Conservation (phyloP, 1,140 invertebrate genomes). For the Drosophila repleta region DNA sequence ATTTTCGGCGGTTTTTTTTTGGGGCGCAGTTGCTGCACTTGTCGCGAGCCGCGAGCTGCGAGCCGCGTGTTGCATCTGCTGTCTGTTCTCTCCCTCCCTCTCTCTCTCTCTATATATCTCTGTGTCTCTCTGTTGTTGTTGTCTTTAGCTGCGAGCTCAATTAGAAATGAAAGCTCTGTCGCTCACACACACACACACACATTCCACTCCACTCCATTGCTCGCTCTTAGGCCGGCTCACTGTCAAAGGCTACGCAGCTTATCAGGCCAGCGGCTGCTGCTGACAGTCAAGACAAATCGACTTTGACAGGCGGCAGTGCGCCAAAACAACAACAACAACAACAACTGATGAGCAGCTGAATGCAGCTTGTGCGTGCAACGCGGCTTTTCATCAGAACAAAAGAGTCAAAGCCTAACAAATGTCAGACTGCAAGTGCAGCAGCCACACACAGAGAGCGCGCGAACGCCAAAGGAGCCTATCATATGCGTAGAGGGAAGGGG, state of each 20-base stretch:
- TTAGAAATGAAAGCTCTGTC: slow-evolving; percentile 43
- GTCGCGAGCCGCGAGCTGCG: slow-evolving; percentile 5
- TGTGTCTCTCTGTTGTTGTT: not conserved
- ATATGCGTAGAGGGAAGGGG: no score
- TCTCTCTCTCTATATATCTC: not conserved
- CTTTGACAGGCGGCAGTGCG: slow-evolving; percentile 64
- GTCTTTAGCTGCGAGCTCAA: slow-evolving; percentile 24
- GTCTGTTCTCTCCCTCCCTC: not conserved
- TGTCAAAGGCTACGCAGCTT: slow-evolving; percentile 53
- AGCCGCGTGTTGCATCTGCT: slow-evolving; percentile 31
- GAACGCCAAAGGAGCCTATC: no score
- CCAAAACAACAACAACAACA: slow-evolving; percentile 33
- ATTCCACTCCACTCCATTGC: no score
- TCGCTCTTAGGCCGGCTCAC: not conserved
- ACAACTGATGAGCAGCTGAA: slow-evolving; percentile 40
- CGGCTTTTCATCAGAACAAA: slow-evolving; percentile 26
- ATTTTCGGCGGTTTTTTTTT: slow-evolving; percentile 46
- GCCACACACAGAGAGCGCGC: not conserved
- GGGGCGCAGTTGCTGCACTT: slow-evolving; percentile 55
- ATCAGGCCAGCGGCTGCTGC: slow-evolving; percentile 35
- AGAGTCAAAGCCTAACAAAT: slow-evolving; percentile 8
- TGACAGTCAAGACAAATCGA: slow-evolving; percentile 65
- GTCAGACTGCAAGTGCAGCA: slow-evolving; percentile 11
- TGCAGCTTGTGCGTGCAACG: slow-evolving; percentile 51
- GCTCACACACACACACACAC: not conserved